These are phyloP conservation scores for Telenomus remus DNA, from an alignment of 1,140 invertebrate genomes.

Conservation along the genomic window DNA sequence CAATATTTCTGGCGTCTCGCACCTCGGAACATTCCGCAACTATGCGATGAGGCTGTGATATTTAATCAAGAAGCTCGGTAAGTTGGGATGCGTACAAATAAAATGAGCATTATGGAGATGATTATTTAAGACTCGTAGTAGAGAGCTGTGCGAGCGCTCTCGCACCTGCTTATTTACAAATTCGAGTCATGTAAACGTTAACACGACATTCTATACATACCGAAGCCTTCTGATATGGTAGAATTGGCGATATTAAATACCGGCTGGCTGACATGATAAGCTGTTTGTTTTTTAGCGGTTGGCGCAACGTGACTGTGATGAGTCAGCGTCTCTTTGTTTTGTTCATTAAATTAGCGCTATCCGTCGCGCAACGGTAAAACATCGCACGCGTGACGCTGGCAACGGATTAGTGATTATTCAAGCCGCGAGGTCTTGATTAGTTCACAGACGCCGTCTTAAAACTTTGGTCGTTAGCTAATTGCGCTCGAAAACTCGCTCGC, in stretches of 20 bases:
- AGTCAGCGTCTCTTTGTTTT: slow-evolving; percentile 35
- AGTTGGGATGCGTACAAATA: no score
- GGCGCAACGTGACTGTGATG: slow-evolving; percentile 42
- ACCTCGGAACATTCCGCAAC: no score
- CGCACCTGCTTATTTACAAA: slow-evolving; percentile 19
- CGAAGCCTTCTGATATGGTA: slow-evolving; percentile 6
- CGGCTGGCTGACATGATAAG: slow-evolving; percentile 17
- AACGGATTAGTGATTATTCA: slow-evolving; percentile 64
- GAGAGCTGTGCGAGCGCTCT: no score
- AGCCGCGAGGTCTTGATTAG: slow-evolving; percentile 67
- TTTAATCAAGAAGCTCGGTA: no score
- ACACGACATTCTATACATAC: background rate
- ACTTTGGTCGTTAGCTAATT: slow-evolving; percentile 72
- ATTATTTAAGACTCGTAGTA: no score
- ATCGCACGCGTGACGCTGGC: slow-evolving; percentile 37
- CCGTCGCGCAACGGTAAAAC: slow-evolving; percentile 18
- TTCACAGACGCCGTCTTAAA: slow-evolving; percentile 65
- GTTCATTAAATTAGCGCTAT: slow-evolving; percentile 40
- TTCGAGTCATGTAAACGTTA: slow-evolving; percentile 24
- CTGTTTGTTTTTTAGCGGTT: slow-evolving; percentile 37
- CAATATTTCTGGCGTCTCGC: no score
- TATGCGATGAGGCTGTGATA: no score
- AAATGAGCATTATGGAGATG: no score
- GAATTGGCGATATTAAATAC: slow-evolving; percentile 36
- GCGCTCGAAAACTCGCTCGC: slow-evolving; percentile 61